These are phyloP conservation scores for Oxygymnocypris stewartii DNA, from an alignment of 2,113 vertebrate species.

Conservation along the genomic window DNA sequence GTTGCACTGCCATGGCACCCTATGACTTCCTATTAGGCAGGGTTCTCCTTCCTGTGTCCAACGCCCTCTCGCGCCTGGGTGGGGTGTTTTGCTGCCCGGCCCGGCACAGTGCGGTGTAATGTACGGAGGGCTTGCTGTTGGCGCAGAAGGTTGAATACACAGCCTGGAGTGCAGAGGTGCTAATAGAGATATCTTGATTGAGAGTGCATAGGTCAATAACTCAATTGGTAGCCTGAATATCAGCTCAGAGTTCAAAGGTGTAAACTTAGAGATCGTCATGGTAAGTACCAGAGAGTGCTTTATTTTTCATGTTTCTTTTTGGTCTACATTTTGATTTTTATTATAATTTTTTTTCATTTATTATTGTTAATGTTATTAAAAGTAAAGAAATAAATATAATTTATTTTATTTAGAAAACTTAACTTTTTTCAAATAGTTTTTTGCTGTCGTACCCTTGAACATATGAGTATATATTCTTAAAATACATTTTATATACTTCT, in stretches of 20 bases:
- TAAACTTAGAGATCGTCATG: constrained; percentile 95
- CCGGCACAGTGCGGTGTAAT: constrained; percentile 94
- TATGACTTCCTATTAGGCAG: constrained; percentile 99
- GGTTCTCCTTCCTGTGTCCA: constrained; percentile 93
- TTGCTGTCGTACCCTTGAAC: neutral
- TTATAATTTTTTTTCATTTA: too few relatives aligned
- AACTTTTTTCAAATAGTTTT: neutral
- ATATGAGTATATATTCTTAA: too few relatives aligned
- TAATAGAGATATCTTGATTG: constrained; percentile 93
- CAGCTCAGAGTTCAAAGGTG: constrained; percentile 97
- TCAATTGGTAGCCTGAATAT: constrained; percentile 98
- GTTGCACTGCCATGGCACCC: constrained; percentile 99
- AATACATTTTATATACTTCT: neutral
- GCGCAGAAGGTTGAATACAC: constrained; percentile 97
- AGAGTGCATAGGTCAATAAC: constrained; percentile 96
- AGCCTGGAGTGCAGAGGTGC: constrained; percentile 99
- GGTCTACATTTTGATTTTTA: constrained; percentile 10
- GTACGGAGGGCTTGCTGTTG: constrained; percentile 89
- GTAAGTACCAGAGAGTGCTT: constrained; percentile 88
- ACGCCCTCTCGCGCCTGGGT: constrained; percentile 83
- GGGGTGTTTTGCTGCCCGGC: constrained; percentile 71
- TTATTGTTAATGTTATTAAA: neutral
- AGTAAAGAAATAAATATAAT: too few relatives aligned
- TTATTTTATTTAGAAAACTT: neutral
- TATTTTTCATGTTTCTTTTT: constrained; percentile 53